Percentiles rank a stretch among this genome's conserved stretches.
phyloP scores from a whole-genome alignment of 2,113 vertebrate species.

The Crotalus horridus region DNA sequence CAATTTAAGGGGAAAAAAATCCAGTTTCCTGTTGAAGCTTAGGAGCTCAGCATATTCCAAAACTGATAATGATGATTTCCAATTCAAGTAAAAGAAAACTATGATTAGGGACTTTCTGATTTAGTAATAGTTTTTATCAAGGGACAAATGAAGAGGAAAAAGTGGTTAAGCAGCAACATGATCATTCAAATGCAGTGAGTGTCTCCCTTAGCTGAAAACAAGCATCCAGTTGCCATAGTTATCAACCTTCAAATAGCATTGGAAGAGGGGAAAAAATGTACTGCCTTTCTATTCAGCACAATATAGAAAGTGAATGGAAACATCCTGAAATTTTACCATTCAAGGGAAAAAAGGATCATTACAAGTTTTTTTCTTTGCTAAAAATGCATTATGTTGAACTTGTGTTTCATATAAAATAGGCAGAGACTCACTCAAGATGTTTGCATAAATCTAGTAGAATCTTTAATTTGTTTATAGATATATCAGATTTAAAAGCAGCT shows the following conservation, averaged over 20 bases:
- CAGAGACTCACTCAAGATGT: neutral
- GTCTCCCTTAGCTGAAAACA: neutral
- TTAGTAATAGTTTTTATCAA: neutral
- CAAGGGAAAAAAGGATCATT: neutral
- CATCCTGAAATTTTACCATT: slow-evolving; percentile 32
- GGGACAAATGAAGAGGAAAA: neutral
- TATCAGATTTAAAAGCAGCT: neutral
- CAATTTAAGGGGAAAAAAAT: neutral
- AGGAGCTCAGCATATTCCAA: neutral
- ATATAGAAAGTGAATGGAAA: slow-evolving; percentile 16
- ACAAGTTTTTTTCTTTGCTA: neutral
- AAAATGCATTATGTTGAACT: neutral
- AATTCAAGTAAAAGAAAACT: neutral
- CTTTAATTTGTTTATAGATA: neutral
- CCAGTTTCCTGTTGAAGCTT: neutral
- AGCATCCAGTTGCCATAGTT: slow-evolving; percentile 33
- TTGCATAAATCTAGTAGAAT: neutral
- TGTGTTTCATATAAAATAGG: neutral
- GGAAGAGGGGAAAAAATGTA: slow-evolving; percentile 8
- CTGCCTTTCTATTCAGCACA: slow-evolving; percentile 5
- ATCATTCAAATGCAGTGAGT: neutral
- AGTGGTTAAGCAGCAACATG: neutral
- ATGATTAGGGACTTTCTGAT: neutral
- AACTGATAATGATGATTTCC: neutral
- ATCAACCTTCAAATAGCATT: slow-evolving; percentile 34